Percentiles rank a stretch among this genome's conserved stretches.
Conservation (phyloP, 2,797 vertebrate species). For the Megalops cyprinoides region DNA sequence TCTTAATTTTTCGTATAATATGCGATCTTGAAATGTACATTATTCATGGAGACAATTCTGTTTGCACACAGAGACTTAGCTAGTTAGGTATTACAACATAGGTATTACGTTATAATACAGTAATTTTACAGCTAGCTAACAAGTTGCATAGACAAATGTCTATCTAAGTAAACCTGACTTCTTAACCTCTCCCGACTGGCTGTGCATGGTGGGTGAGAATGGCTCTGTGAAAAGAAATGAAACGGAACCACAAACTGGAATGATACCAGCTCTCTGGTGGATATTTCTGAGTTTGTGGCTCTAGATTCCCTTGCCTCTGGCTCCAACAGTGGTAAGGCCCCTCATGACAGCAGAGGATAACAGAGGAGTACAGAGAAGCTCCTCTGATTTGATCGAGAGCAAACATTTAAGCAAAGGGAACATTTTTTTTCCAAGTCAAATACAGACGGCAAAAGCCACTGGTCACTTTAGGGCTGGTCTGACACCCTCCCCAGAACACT, state of each 20-base stretch:
- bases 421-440: not conserved
- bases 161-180: too few relatives aligned
- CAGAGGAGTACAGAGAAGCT: not conserved
- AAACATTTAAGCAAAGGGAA: slow-evolving; percentile 4
- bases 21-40: too few relatives aligned
- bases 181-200: not conserved
- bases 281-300: not conserved
- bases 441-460: not conserved
- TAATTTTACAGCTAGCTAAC: too few relatives aligned
- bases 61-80: too few relatives aligned
- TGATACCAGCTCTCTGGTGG: not conserved
- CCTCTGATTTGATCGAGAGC: not conserved
- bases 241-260: not conserved
- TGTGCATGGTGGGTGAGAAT: not conserved
- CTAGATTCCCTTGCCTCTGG: not conserved
- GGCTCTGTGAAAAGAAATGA: not conserved
- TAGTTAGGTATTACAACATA: too few relatives aligned
- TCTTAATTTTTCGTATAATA: too few relatives aligned
- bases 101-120: too few relatives aligned
- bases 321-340: not conserved
- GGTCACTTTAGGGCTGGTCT: slow-evolving; percentile 10
- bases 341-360: not conserved
- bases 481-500: not conserved
- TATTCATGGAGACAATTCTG: too few relatives aligned
- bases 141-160: too few relatives aligned